phyloP scores from a whole-genome alignment of 2,888 invertebrate genomes.

The Tryphoninae sp. region DNA sequence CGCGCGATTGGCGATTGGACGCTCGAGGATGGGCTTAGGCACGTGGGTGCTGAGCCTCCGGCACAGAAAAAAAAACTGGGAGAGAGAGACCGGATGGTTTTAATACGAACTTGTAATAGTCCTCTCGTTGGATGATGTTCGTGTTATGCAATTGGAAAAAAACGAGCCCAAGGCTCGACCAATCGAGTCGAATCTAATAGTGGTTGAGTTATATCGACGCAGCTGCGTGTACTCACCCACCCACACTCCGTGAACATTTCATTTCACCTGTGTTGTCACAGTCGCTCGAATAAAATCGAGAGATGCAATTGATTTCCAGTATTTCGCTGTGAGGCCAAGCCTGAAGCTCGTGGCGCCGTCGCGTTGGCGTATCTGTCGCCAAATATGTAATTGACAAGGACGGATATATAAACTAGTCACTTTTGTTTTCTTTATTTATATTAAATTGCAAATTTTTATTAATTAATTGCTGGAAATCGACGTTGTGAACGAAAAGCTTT shows the following conservation, averaged over 20 bases:
- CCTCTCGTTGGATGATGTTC: slow-evolving; percentile 36
- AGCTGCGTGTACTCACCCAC: slow-evolving; percentile 34
- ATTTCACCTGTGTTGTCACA: slow-evolving; percentile 29
- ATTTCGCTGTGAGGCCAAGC: not conserved
- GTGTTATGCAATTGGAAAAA: slow-evolving; percentile 72
- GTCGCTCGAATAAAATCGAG: slow-evolving; percentile 10
- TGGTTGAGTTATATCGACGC: not conserved
- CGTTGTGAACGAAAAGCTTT: not conserved
- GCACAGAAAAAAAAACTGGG: not conserved
- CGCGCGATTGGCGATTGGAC: slow-evolving; percentile 11
- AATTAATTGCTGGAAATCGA: too few relatives aligned
- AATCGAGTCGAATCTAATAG: slow-evolving; percentile 23
- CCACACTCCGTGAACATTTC: slow-evolving; percentile 28
- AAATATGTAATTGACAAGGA: slow-evolving; percentile 44
- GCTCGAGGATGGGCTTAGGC: slow-evolving; percentile 43
- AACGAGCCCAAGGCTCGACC: slow-evolving; percentile 76
- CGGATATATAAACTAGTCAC: not conserved
- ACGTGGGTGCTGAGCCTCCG: slow-evolving; percentile 49
- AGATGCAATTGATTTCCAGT: slow-evolving; percentile 6
- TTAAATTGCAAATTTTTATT: too few relatives aligned
- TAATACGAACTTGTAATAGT: slow-evolving; percentile 53
- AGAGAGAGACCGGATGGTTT: slow-evolving; percentile 51
- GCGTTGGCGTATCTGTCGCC: slow-evolving; percentile 18
- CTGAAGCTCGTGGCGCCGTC: not conserved
- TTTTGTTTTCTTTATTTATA: too few relatives aligned